Evolutionary conservation across 30 jellyfish, hydroid and myxozoan species (phyloP).

Genomic region (Catostylus mosaicus): DNA sequence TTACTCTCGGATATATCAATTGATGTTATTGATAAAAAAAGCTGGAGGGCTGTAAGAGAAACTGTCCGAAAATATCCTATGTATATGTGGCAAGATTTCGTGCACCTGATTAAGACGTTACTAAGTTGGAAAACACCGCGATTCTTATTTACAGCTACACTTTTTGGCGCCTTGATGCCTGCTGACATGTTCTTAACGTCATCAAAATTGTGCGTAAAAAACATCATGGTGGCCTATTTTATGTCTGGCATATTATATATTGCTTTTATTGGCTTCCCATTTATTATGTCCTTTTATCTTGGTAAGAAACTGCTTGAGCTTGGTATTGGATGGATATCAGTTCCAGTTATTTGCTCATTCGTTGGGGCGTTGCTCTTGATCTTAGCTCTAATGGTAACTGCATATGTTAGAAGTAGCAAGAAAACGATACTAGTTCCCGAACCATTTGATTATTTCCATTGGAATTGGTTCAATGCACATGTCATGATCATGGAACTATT

Average conservation of each 20-base stretch:
- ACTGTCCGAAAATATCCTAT: slow-evolving; percentile 78
- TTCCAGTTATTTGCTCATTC: slow-evolving; percentile 55
- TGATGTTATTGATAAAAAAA: slow-evolving; percentile 78
- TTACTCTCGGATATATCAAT: slow-evolving; percentile 74
- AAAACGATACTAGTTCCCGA: slow-evolving; percentile 55
- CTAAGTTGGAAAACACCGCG: slow-evolving; percentile 98
- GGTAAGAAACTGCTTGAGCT: slow-evolving; percentile 57
- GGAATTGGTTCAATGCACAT: slow-evolving; percentile 86
- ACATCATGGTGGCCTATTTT: slow-evolving; percentile 42
- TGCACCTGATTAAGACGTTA: slow-evolving; percentile 28
- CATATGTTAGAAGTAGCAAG: slow-evolving; percentile 31
- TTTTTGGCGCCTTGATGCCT: slow-evolving; percentile 89
- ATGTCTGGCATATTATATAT: slow-evolving; percentile 55
- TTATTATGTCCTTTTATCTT: slow-evolving; percentile 59
- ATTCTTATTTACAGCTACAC: slow-evolving; percentile 71
- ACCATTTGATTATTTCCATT: slow-evolving; percentile 81
- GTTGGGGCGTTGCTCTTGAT: slow-evolving; percentile 56
- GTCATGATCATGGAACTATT: slow-evolving; percentile 79
- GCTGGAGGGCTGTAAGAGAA: slow-evolving; percentile 90
- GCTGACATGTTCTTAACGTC: slow-evolving; percentile 88
- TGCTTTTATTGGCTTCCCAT: slow-evolving; percentile 74
- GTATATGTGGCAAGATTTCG: slow-evolving; percentile 53
- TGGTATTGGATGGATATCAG: slow-evolving; percentile 78
- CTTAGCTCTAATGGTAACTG: slow-evolving; percentile 68
- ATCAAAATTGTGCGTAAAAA: slow-evolving; percentile 39